Evolutionary conservation across 2,113 vertebrate species (phyloP), one percentile per base, ranked within the genome.

Genomic region (Acanthochromis polyacanthus): DNA sequence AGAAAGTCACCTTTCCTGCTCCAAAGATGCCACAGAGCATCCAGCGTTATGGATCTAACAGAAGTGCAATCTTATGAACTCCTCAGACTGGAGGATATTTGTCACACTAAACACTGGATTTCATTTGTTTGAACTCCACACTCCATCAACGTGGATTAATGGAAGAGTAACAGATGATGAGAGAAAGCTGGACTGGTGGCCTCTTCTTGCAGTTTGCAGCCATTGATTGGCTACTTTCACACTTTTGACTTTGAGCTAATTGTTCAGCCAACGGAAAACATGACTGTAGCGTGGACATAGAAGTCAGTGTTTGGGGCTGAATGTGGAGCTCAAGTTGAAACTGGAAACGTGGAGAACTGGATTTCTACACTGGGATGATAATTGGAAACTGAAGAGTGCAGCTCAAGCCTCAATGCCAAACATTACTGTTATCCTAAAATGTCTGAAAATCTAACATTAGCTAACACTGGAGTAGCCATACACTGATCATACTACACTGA

Each of bases 381-480:
- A 87, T 82, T 86, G 88, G 87, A 91, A 70, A 80, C 67, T 25
- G 48, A 55, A 40, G 70, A 20, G 58, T 10, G 83, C 65, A 83
- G 82, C 85, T 87, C 48, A 72, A 61, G 80, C 87, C 84, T 80
- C 76, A 45, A 71, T 66, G 81, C 87, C 78, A 87, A 86, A 89
- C 74, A 56, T 88, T 74, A 83, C 70, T 85, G 81, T 83, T 86
- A 78, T 62, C 55, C 50, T 83, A 56, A 61, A 71, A 65, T 73
- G 70, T 82, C 80, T 87, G 45, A 86, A 36, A 10, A 68, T 69
- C 43, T 78, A 79, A 89, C 76, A 52, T 66, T 78, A 83, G 74
- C 50, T 89, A 86, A 90, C 90, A 93, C 90, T 91, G 90, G 88
- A 88, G 87, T 91, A 91, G 86, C 80, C 51, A 28, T 40, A 87